Conservation (phyloP, 2,888 invertebrate genomes). For the Gasteruption jaculator region DNA sequence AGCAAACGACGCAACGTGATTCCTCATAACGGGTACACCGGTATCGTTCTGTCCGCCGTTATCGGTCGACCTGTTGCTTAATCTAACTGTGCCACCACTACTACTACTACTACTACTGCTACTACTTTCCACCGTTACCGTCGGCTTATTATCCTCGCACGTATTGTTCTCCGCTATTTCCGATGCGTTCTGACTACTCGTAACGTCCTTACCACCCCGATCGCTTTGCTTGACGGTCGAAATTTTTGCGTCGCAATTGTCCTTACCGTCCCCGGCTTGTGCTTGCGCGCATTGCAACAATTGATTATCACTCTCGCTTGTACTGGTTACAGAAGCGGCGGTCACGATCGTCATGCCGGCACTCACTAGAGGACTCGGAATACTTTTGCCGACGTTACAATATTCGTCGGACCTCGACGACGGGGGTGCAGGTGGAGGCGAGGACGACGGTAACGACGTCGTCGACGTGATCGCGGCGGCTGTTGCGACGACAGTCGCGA, state of each 20-base stretch:
- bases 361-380: slow-evolving; percentile 29
- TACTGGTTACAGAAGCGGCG: slow-evolving; percentile 23
- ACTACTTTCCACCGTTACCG: slow-evolving; percentile 31
- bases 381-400: slow-evolving; percentile 24
- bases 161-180: slow-evolving; percentile 5
- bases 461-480: slow-evolving; percentile 37
- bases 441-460: slow-evolving; percentile 25
- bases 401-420: slow-evolving; percentile 19
- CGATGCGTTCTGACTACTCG: background rate
- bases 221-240: slow-evolving; percentile 26
- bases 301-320: slow-evolving; percentile 32
- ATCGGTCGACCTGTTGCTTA: slow-evolving; percentile 34
- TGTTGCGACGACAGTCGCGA: slow-evolving; percentile 42
- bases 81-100: slow-evolving; percentile 27
- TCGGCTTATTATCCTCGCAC: slow-evolving; percentile 25
- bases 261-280: slow-evolving; percentile 29
- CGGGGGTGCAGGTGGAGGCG: slow-evolving; percentile 28
- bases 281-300: slow-evolving; percentile 38
- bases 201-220: no score
- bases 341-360: slow-evolving; percentile 30
- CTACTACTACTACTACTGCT: slow-evolving; percentile 15
- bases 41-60: slow-evolving; percentile 40
- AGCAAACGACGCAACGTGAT: slow-evolving; percentile 41
- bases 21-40: slow-evolving; percentile 45
- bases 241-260: slow-evolving; percentile 30